Evolutionary conservation across 53 echinoderm and acorn worm species (phyloP).

Genomic region (Hippasteria phrygiana): DNA sequence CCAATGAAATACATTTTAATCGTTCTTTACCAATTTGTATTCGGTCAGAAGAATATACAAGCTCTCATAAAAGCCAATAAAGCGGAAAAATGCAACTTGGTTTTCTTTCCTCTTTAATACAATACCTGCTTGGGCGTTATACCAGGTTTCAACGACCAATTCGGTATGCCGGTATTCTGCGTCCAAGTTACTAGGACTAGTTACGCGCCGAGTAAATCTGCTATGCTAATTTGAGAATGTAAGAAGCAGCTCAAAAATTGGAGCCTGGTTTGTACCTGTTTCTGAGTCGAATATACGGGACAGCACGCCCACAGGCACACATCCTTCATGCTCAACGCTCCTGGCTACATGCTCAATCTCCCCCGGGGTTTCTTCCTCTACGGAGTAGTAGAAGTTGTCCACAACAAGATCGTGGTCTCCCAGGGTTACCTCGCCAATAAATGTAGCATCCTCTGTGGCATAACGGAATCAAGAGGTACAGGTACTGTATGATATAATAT

Average conservation of each 20-base stretch:
- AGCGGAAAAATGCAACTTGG: too few relatives aligned
- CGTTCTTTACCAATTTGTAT: too few relatives aligned
- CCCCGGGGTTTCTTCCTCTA: background rate
- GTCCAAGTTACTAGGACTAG: too few relatives aligned
- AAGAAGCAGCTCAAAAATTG: background rate
- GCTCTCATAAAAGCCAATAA: too few relatives aligned
- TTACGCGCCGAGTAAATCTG: background rate
- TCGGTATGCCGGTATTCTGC: too few relatives aligned
- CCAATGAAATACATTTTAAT: too few relatives aligned
- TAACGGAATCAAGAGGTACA: background rate
- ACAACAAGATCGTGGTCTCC: constrained; percentile 15
- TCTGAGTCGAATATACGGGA: background rate
- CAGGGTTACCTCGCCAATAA: background rate
- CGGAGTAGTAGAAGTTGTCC: background rate
- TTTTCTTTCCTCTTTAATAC: too few relatives aligned
- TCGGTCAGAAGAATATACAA: too few relatives aligned
- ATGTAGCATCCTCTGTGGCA: constrained; percentile 2
- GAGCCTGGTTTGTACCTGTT: background rate
- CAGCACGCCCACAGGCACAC: background rate
- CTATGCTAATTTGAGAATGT: background rate
- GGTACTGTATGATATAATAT: too few relatives aligned
- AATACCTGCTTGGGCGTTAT: too few relatives aligned
- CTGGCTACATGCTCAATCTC: background rate
- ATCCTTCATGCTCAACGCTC: constrained; percentile 4
- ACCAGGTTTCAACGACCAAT: too few relatives aligned